These are phyloP conservation scores for Latrodectus geometricus DNA, from an alignment of 1,140 invertebrate species.

Conservation along the genomic window DNA sequence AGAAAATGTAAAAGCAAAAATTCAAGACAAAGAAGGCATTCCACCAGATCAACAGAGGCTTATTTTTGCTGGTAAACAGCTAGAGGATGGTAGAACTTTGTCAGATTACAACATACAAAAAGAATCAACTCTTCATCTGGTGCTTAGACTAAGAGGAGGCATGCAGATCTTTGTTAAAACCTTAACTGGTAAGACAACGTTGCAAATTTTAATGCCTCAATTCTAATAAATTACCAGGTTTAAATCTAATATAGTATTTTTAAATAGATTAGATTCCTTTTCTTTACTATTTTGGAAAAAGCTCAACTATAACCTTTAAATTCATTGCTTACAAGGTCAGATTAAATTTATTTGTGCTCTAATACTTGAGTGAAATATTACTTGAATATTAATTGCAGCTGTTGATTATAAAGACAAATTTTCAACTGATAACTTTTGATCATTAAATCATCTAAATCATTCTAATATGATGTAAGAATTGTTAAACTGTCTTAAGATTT, in stretches of 20 bases:
- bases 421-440: no score
- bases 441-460: no score
- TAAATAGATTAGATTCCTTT: background rate
- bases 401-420: no score
- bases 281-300: background rate
- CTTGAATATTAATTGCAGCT: no score
- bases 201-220: background rate
- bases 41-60: conserved; percentile 72
- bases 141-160: conserved; percentile 69
- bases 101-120: conserved; percentile 82
- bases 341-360: no score
- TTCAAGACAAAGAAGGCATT: conserved; percentile 78
- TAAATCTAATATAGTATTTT: background rate
- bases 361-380: no score
- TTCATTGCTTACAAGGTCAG: background rate
- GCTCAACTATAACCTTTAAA: background rate
- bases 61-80: conserved; percentile 73
- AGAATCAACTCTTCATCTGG: conserved; percentile 71
- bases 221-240: background rate
- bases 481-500: no score
- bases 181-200: conserved; percentile 75
- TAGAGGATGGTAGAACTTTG: conserved; percentile 75
- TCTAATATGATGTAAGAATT: no score
- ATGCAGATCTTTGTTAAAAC: conserved; percentile 73
- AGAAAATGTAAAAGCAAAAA: conserved; percentile 94